Evolutionary conservation across 2,888 invertebrate genomes (phyloP), one percentile per base, ranked within the genome.

Genomic region (Tenthredo livida): DNA sequence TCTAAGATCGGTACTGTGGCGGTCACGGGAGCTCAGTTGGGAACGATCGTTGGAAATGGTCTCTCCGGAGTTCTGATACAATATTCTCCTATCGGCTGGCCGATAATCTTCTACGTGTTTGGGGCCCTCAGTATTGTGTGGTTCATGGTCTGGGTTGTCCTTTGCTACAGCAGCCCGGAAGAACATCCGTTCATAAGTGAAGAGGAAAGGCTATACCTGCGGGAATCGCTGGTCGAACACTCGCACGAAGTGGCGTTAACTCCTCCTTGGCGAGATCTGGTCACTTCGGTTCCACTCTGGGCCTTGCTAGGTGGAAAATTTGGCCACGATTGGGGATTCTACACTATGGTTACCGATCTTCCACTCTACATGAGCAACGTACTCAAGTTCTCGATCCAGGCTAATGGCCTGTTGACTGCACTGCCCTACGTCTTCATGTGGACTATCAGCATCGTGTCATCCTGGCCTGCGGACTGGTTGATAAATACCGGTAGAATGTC

Each of bases 101-200:
- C 95, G 43, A 95, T 95, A 0, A 96, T 97, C 10, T 97, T 97
- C 93, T 97, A 97, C 89, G 94, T 97, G 73, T 97, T 97, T 90
- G 97, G 97, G 61, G 95, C 94, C n/a, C 90, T 96, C 33, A 96
- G 96, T 47, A 93, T 96, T 17, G 77, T 96, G 0, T 97, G 97
- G 97, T 96, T 96, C 87, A 93, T 95, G 84, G 91, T 96, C 86
- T 96, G 96, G 94, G 17, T 91, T 21, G 9, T 94, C 1, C 90
- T 95, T 58, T 94, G 94, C 90, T 95, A 94, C 89, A 94, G 93
- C 85, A 94, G 94, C 40, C 95, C 95, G 0, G 93, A 94, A 50
- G 89, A 89, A 0, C 94, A 95, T 87, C 95, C 95, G 7, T 95
- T 94, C 87, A 95, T 95, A 88, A 94, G 94, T 0, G 94, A 94